phyloP scores from a whole-genome alignment of 1,140 invertebrate species.

The Eciton burchellii region DNA sequence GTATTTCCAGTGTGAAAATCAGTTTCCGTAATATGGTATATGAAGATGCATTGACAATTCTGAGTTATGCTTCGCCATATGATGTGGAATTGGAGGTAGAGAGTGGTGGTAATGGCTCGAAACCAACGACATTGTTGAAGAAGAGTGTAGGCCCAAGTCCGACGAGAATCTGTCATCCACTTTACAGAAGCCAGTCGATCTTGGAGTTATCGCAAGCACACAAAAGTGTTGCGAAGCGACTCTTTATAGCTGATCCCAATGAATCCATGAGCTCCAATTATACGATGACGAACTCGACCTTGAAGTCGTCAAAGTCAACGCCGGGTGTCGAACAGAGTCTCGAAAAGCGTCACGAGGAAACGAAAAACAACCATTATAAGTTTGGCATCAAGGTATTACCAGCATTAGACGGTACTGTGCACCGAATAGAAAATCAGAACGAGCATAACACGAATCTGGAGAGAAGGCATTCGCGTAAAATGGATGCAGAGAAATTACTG shows the following conservation, averaged over 20 bases:
- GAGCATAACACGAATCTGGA: constrained; percentile 84
- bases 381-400: constrained; percentile 90
- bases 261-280: constrained; percentile 83
- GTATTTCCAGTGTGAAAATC: constrained; percentile 93
- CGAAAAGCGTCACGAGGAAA: constrained; percentile 76
- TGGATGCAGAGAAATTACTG: constrained; percentile 72
- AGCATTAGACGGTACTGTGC: constrained; percentile 81
- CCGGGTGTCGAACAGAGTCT: constrained; percentile 73
- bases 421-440: constrained; percentile 84
- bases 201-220: constrained; percentile 87
- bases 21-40: constrained; percentile 95
- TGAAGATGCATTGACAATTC: constrained; percentile 95
- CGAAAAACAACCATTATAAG: constrained; percentile 85
- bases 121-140: constrained; percentile 84
- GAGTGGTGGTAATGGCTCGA: constrained; percentile 86
- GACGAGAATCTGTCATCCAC: constrained; percentile 88
- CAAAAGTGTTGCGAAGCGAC: constrained; percentile 82
- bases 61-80: constrained; percentile 97
- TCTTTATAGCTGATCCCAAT: constrained; percentile 84
- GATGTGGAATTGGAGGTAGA: constrained; percentile 91
- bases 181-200: constrained; percentile 90
- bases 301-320: constrained; percentile 81
- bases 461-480: constrained; percentile 81
- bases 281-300: constrained; percentile 83
- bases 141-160: constrained; percentile 85